Conservation (phyloP, 2,888 invertebrate genomes). For the Pasiphila rectangulata region DNA sequence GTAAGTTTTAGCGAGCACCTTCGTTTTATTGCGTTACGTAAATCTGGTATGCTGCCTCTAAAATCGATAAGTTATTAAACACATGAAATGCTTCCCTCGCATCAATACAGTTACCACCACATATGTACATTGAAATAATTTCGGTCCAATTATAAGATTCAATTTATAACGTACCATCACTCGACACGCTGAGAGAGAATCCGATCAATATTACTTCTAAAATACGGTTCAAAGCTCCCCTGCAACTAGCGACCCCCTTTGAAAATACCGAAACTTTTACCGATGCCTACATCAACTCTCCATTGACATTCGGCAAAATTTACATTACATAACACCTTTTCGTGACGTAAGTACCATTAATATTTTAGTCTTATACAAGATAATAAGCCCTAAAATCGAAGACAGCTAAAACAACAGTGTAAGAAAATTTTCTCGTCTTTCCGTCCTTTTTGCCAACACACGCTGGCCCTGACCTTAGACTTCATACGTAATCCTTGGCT, state of each 20-base stretch:
- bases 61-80: slow-evolving; percentile 66
- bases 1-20: slow-evolving; percentile 23
- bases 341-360: slow-evolving; percentile 60
- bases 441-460: not conserved
- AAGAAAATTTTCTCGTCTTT: not conserved
- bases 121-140: not conserved
- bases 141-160: not conserved
- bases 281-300: slow-evolving; percentile 9
- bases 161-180: not conserved
- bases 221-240: slow-evolving; percentile 8
- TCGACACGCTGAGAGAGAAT: not conserved
- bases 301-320: slow-evolving; percentile 27
- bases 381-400: not conserved
- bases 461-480: slow-evolving; percentile 20
- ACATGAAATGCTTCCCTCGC: slow-evolving; percentile 19
- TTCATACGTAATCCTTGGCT: slow-evolving; percentile 20
- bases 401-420: not conserved
- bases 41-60: slow-evolving; percentile 47
- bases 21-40: slow-evolving; percentile 59
- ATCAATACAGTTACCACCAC: not conserved
- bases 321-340: slow-evolving; percentile 64
- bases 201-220: slow-evolving; percentile 14
- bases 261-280: slow-evolving; percentile 1
- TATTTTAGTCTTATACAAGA: slow-evolving; percentile 7
- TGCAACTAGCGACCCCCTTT: slow-evolving; percentile 9